Percentiles rank a stretch among this genome's conserved stretches.
These are phyloP conservation scores for Penelope pileata DNA, from an alignment of 2,113 vertebrate genomes.

Conservation along the genomic window DNA sequence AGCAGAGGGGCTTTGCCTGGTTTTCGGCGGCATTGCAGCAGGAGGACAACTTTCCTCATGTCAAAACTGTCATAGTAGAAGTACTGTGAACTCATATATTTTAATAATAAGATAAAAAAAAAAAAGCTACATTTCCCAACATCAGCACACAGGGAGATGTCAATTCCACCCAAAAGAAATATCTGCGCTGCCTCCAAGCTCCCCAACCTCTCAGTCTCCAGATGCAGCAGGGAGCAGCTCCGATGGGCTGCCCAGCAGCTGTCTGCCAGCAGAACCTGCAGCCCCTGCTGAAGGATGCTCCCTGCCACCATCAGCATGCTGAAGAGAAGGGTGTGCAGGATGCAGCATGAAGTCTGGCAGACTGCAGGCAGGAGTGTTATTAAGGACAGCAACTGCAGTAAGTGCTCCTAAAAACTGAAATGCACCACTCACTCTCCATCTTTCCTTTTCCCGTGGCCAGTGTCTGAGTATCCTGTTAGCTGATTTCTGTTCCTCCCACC, in stretches of 20 bases:
- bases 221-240: neutral
- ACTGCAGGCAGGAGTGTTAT: neutral
- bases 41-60: neutral
- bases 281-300: neutral
- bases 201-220: neutral
- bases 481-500: neutral
- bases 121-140: neutral
- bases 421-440: neutral
- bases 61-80: neutral
- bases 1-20: neutral
- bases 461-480: neutral
- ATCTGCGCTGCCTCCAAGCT: neutral
- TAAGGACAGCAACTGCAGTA: neutral
- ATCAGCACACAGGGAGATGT: rapidly evolving
- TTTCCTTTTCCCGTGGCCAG: neutral
- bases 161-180: neutral
- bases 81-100: neutral
- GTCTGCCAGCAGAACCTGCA: neutral
- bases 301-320: neutral
- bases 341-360: neutral
- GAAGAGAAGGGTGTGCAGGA: neutral
- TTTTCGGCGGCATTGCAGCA: neutral
- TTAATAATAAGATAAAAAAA: neutral
- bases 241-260: neutral
- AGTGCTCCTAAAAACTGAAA: neutral